Conservation (phyloP, 2,113 vertebrate genomes). For the Ia io region DNA sequence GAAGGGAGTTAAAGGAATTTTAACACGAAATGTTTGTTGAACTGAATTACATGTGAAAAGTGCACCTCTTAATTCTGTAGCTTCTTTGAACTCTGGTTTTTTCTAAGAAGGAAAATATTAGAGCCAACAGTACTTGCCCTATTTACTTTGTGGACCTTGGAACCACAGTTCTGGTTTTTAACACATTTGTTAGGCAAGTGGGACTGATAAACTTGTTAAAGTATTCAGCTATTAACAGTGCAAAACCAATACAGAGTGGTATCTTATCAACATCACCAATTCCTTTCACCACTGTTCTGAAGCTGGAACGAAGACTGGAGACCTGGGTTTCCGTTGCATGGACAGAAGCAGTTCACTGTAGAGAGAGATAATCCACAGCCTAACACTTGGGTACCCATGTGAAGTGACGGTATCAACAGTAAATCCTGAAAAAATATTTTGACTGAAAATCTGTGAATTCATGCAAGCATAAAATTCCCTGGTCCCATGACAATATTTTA, state of each 20-base stretch:
- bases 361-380: neutral
- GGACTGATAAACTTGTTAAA: slow-evolving; percentile 61
- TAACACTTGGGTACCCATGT: neutral
- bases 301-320: neutral
- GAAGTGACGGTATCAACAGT: neutral
- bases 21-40: slow-evolving; percentile 65
- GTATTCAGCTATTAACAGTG: neutral
- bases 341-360: neutral
- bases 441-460: neutral
- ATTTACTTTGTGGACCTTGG: slow-evolving; percentile 61
- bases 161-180: slow-evolving; percentile 64
- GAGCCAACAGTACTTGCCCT: neutral
- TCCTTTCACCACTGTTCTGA: neutral
- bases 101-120: slow-evolving; percentile 51
- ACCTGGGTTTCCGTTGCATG: neutral
- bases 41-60: slow-evolving; percentile 26
- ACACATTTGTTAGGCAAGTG: slow-evolving; percentile 38
- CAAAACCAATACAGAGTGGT: slow-evolving; percentile 36
- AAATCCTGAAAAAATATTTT: neutral
- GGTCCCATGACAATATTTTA: neutral
- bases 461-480: neutral
- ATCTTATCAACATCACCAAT: slow-evolving; percentile 37
- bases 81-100: slow-evolving; percentile 56
- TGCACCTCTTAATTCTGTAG: neutral
- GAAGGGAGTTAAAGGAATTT: slow-evolving; percentile 30